phyloP scores from a whole-genome alignment of 2,113 vertebrate species.

The Cardinalis cardinalis region DNA sequence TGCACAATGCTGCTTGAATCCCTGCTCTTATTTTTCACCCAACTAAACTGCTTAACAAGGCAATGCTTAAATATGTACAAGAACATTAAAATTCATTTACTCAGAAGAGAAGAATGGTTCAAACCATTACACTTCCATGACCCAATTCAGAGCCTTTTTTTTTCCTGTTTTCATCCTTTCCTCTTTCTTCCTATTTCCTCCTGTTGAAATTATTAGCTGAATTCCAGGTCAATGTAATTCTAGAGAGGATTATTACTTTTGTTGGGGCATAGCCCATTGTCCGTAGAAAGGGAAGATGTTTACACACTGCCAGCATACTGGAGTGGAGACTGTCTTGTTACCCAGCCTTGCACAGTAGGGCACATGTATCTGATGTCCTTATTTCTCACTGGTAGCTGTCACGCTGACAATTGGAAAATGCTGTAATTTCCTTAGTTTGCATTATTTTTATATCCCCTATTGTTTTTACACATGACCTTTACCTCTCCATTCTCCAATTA shows the following conservation, averaged over 20 bases:
- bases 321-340: conserved; percentile 46
- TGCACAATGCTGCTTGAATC: not conserved
- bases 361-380: conserved; percentile 31
- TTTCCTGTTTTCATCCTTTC: not conserved
- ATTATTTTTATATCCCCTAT: conserved; percentile 68
- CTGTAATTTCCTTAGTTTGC: conserved; percentile 62
- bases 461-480: conserved; percentile 72
- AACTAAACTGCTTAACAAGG: not conserved
- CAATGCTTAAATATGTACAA: not conserved
- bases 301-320: not conserved
- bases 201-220: not conserved
- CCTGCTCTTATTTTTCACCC: not conserved
- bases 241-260: conserved; percentile 1
- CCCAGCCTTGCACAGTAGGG: not conserved
- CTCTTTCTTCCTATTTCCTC: not conserved
- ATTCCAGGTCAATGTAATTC: not conserved
- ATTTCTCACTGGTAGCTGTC: conserved; percentile 48
- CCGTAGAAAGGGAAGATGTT: conserved; percentile 18
- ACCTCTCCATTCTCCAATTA: conserved; percentile 60
- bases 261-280: not conserved
- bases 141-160: not conserved
- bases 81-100: not conserved
- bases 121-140: not conserved
- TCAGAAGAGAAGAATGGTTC: not conserved
- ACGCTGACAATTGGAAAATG: conserved; percentile 58